Conservation (phyloP, 2,888 invertebrate species). For the Drosophila ezoana region DNA sequence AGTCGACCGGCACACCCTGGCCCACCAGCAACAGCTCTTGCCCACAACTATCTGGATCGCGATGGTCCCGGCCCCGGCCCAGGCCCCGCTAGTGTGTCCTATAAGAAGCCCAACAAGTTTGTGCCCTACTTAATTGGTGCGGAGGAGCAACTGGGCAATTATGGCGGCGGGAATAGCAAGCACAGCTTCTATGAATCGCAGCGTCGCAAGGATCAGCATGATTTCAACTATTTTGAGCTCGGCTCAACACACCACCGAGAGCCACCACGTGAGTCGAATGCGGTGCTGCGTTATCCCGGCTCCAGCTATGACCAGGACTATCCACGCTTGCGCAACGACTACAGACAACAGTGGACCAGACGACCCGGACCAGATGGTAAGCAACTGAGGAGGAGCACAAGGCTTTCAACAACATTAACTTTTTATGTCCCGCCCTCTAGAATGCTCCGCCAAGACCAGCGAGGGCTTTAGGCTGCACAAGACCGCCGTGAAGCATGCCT, state of each 20-base stretch:
- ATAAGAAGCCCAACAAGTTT: conserved; percentile 83
- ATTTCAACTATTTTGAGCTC: conserved; percentile 85
- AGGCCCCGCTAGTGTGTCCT: conserved; percentile 37
- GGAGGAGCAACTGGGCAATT: conserved; percentile 87
- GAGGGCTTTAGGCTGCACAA: conserved; percentile 91
- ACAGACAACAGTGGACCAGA: conserved; percentile 84
- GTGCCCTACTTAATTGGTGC: conserved; percentile 87
- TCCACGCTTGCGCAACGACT: conserved; percentile 78
- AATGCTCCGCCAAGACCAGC: conserved; percentile 91
- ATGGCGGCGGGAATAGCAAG: conserved; percentile 86
- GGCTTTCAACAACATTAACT: neutral
- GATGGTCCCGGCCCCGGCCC: conserved; percentile 69
- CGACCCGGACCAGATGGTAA: conserved; percentile 85
- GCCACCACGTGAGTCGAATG: conserved; percentile 82
- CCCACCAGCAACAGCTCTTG: conserved; percentile 51
- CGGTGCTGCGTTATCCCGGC: conserved; percentile 86
- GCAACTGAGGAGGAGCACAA: neutral
- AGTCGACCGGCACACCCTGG: conserved; percentile 47
- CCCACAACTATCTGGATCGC: conserved; percentile 81
- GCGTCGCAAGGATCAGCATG: conserved; percentile 80
- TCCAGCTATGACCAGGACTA: conserved; percentile 82
- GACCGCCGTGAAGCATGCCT: conserved; percentile 88
- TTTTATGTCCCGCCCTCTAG: conserved; percentile 82
- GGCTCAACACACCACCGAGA: conserved; percentile 84
- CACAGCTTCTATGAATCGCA: conserved; percentile 85